Evolutionary conservation across 2,888 invertebrate genomes (phyloP), one percentile per base, ranked within the genome.

Genomic region (Drosophila multiciliata): DNA sequence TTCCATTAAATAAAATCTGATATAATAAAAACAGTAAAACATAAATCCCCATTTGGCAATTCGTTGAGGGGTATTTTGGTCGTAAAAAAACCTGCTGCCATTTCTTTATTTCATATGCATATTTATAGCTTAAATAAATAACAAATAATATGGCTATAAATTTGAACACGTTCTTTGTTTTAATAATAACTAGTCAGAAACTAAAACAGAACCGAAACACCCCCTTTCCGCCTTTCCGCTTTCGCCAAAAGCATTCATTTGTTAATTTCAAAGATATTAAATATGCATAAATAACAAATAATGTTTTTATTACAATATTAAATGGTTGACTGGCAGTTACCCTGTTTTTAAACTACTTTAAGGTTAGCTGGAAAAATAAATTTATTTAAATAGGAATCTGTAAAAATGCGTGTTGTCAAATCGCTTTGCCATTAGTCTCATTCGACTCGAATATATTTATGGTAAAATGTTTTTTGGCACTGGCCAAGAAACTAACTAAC

Each of bases 111-210:
- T 83, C 71, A 82, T 83, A 88, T 88, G 87, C 83, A 84, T 87
- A 87, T 87, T 87, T 87, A 87, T 87, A 81, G 87, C 87, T 83
- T 79, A 87, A 89, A 87, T 89, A 87, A 87, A 87, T 87, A 89
- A 83, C 87, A 83, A 87, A 87, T 87, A 87, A 87, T 87, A 83
- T 75, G 87, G 89, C 85, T 72, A 89, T 87, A 87, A 89, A 87
- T 87, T 87, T 83, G 81, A 80, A 66, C 81, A 83, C 82, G 80
- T 80, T 87, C 85, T 87, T 87, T 89, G 83, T 83, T 87, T 84
- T 84, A 75, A 78, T 84, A 87, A 84, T 67, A 87, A 78, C 88
- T 78, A 72, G 62, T 60, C 66, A 54, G 63, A 59, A 26, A 26
- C 62, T 50, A 66, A 70, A 48, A 38, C 67, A 29, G 53, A 29